Evolutionary conservation across 1,140 invertebrate species (phyloP).

Genomic region (Drosophila ambigua): DNA sequence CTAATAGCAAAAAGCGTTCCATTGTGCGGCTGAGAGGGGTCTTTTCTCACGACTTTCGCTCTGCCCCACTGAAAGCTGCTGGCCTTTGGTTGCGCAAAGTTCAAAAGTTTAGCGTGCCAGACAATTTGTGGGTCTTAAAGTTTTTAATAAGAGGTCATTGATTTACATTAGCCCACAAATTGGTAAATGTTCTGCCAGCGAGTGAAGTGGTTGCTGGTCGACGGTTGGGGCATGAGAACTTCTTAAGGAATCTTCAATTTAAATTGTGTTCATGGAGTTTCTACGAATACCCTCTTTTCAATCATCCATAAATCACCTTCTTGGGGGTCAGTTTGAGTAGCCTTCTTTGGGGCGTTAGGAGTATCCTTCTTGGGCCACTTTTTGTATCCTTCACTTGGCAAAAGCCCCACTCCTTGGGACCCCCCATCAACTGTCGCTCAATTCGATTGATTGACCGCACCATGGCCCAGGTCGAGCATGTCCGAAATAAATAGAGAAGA

Average conservation of each 20-base stretch:
- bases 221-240: no score
- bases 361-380: not conserved
- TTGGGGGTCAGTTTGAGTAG: no score
- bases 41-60: not conserved
- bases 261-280: no score
- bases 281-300: no score
- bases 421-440: constrained; percentile 5
- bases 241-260: no score
- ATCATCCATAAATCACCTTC: no score
- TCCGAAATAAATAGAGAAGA: constrained; percentile 39
- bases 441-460: constrained; percentile 52
- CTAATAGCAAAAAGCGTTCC: constrained; percentile 72
- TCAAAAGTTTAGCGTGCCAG: constrained; percentile 68
- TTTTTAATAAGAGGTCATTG: constrained; percentile 81
- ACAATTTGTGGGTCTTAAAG: constrained; percentile 74
- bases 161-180: constrained; percentile 70
- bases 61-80: not conserved
- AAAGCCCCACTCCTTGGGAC: not conserved
- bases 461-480: constrained; percentile 31
- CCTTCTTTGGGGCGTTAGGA: no score
- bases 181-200: constrained; percentile 40
- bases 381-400: not conserved
- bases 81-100: constrained; percentile 44
- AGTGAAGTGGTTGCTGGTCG: constrained; percentile 8
- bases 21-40: constrained; percentile 54